Evolutionary conservation across 2,113 vertebrate genomes (phyloP).

Genomic region (Entelurus aequoreus): DNA sequence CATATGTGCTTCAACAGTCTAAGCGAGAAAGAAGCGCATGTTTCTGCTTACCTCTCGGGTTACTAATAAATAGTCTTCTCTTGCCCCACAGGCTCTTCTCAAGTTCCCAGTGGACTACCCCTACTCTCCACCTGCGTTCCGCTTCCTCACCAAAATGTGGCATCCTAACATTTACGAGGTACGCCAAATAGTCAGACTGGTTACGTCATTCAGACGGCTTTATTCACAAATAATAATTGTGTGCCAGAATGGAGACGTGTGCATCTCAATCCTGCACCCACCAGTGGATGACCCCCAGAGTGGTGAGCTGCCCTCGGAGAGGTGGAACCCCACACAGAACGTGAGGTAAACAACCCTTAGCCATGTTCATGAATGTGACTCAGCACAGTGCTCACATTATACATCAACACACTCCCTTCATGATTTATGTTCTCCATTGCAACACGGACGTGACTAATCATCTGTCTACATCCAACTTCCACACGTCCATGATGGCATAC

Average conservation of each 20-base stretch:
- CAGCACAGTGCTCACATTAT: too few species aligned
- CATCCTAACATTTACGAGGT: conserved; percentile 98
- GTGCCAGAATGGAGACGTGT: conserved; percentile 86
- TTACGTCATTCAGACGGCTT: not conserved
- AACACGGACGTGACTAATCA: too few species aligned
- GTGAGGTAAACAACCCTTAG: conserved; percentile 74
- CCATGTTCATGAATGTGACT: not conserved
- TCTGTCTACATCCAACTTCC: too few species aligned
- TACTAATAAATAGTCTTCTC: conserved; percentile 20
- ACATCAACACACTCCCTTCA: too few species aligned
- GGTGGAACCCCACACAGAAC: conserved; percentile 96
- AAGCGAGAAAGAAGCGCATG: too few species aligned
- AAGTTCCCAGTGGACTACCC: conserved; percentile 95
- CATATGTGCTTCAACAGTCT: too few species aligned
- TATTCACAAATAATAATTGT: not conserved
- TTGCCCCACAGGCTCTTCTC: conserved; percentile 79
- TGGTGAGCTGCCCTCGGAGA: conserved; percentile 88
- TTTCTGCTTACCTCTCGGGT: not conserved
- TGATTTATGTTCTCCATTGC: too few species aligned
- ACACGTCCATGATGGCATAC: too few species aligned
- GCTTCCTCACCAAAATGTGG: conserved; percentile 98
- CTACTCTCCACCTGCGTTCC: conserved; percentile 92
- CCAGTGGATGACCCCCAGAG: conserved; percentile 93
- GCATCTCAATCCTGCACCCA: conserved; percentile 92
- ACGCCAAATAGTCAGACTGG: not conserved